Conservation (phyloP, 2,888 invertebrate genomes). For the Volucella inflata region DNA sequence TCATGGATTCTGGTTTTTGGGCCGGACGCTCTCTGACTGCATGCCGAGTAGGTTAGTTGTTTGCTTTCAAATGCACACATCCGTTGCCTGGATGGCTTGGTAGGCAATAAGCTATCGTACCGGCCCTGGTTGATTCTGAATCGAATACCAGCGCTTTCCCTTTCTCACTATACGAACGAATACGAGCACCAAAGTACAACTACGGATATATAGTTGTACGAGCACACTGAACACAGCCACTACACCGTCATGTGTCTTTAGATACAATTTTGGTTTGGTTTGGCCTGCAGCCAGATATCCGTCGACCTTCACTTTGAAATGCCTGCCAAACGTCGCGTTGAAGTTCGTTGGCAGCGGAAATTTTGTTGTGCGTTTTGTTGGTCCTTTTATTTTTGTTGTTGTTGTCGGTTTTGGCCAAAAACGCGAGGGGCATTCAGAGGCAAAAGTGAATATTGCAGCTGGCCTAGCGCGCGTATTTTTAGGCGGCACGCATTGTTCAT, state of each 20-base stretch:
- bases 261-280: constrained; percentile 55
- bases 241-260: constrained; percentile 53
- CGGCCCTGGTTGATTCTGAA: no score
- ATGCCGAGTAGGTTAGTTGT: constrained; percentile 63
- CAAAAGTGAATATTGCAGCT: constrained; percentile 36
- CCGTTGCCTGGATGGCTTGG: constrained; percentile 19
- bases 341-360: constrained; percentile 68
- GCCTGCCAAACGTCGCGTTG: constrained; percentile 50
- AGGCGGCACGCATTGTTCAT: constrained; percentile 55
- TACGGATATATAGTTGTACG: no score
- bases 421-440: constrained; percentile 13
- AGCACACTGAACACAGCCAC: constrained; percentile 25
- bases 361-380: constrained; percentile 44
- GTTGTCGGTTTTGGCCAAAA: constrained; percentile 44
- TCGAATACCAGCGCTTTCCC: constrained; percentile 47
- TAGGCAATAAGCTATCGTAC: not conserved
- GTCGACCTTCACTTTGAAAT: constrained; percentile 69
- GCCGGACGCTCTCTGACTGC: constrained; percentile 35
- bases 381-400: constrained; percentile 12
- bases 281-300: constrained; percentile 66
- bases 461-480: constrained; percentile 60
- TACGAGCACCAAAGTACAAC: no score
- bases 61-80: constrained; percentile 57
- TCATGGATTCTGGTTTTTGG: constrained; percentile 57
- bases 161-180: constrained; percentile 22